Percentiles rank a stretch among this genome's conserved stretches.
phyloP scores from a whole-genome alignment of 2,888 invertebrate genomes.

The Drosophila rellima region DNA sequence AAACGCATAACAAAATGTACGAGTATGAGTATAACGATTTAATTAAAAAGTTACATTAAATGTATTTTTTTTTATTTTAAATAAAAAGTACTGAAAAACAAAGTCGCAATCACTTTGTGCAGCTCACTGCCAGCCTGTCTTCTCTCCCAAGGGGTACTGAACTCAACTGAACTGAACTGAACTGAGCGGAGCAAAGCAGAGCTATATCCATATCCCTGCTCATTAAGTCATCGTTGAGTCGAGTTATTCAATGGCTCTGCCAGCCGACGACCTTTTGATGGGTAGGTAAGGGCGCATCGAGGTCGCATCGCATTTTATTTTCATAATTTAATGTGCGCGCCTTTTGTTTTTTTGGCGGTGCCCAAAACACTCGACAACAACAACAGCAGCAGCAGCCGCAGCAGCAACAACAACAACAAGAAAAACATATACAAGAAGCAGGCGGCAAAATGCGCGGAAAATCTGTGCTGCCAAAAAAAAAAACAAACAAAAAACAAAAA shows the following conservation, averaged over 20 bases:
- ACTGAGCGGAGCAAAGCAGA: constrained; percentile 20
- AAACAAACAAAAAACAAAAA: constrained; percentile 26
- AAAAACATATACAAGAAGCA: constrained; percentile 29
- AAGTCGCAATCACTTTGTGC: constrained; percentile 45
- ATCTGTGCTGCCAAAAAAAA: constrained; percentile 63
- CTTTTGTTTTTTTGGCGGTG: constrained; percentile 69
- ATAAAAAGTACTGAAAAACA: constrained; percentile 42
- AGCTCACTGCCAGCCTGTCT: background rate
- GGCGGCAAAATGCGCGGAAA: constrained; percentile 70
- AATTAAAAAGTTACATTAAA: constrained; percentile 78
- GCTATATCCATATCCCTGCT: constrained; percentile 53
- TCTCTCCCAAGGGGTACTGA: background rate
- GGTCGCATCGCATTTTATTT: constrained; percentile 65
- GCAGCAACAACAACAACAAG: constrained; percentile 15
- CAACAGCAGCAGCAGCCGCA: constrained; percentile 27
- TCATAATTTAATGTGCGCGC: constrained; percentile 76
- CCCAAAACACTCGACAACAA: constrained; percentile 72
- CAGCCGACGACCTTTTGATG: constrained; percentile 73
- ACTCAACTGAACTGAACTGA: constrained; percentile 18
- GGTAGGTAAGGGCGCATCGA: constrained; percentile 48
- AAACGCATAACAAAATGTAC: constrained; percentile 30
- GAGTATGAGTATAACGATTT: constrained; percentile 65
- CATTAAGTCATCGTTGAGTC: constrained; percentile 77
- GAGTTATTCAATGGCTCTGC: constrained; percentile 72
- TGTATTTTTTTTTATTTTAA: constrained; percentile 45